Conservation (phyloP, 1,140 invertebrate species). For the Scylla paramamosain region DNA sequence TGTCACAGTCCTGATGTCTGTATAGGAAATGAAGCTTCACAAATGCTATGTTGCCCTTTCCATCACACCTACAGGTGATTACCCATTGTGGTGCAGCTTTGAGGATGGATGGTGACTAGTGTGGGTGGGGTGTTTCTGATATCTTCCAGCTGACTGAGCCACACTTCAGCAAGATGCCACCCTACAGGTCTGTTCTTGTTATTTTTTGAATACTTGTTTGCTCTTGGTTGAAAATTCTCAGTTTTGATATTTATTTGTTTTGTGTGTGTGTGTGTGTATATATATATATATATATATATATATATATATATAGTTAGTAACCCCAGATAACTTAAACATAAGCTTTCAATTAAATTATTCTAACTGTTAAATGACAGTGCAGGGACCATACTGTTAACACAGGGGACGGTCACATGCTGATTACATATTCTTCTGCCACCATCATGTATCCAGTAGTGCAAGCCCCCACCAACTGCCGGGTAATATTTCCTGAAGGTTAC, state of each 20-base stretch:
- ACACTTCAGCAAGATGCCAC: background rate
- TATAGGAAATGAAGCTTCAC: too few species aligned
- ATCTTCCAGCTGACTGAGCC: conserved; percentile 40
- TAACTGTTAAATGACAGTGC: background rate
- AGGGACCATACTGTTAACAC: conserved; percentile 74
- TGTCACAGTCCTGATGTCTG: too few species aligned
- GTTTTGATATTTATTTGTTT: too few species aligned
- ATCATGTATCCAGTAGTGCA: conserved; percentile 52
- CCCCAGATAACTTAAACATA: too few species aligned
- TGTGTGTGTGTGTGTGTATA: too few species aligned
- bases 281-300: too few species aligned
- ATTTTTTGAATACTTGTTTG: too few species aligned
- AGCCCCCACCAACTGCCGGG: conserved; percentile 57
- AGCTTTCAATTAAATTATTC: too few species aligned
- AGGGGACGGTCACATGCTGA: conserved; percentile 52
- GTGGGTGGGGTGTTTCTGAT: conserved; percentile 35
- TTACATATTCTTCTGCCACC: background rate
- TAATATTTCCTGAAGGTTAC: background rate
- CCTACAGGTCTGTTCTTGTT: conserved; percentile 43
- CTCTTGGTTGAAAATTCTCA: too few species aligned
- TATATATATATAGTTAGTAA: too few species aligned
- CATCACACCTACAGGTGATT: conserved; percentile 41
- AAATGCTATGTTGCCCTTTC: background rate
- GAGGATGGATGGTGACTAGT: conserved; percentile 48
- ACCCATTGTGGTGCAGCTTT: conserved; percentile 62